Evolutionary conservation across 2,113 vertebrate genomes (phyloP), one percentile per base, ranked within the genome.

Genomic region (Ranitomeya imitator): DNA sequence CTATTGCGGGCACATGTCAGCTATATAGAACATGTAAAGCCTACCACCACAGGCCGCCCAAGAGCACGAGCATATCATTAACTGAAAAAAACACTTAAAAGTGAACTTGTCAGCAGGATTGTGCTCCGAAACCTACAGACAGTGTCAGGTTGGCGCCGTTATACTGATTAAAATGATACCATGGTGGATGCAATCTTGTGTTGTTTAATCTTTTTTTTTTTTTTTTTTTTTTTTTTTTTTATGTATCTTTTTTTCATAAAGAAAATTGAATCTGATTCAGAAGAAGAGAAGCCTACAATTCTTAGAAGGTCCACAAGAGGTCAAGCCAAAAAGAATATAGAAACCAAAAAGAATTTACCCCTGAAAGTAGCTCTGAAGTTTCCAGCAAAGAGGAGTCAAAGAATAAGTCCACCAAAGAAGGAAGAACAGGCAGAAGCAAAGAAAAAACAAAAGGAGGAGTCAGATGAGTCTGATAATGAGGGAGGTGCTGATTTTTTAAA

Each of bases 341-440:
- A 90, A 18, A 78, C 90, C 14, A 92, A 92, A 7, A 81, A 15
- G 5, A 19, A 94, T 0, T 7, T 90, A 61, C 88, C 93, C 10
- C 93, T 99, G 65, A 96, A 96, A 60, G 96, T 99, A 69, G 97
- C 97, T 23, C 93, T 99, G 94, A 96, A 93, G 23, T 98, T 99
- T 90, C 96, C 97, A 15, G 61, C 90, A 1, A 93, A 92, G 61
- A 96, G 91, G 85, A 96, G 91, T 0, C 85, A 92, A 90, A 90
- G 83, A 2, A 86, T 89, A 45, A 94, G 91, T 77, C 92, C 89
- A 82, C 93, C 92, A 26, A 52, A 87, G 0, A 76, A 91, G 4
- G 81, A 90, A 73, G 83, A 91, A 10, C 15, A 23, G 18, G 4
- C 18, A 12, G 7, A 52, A 18, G 37, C 37, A 18, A 79, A 89